Conservation (phyloP, 2,888 invertebrate genomes). For the Eupithecia dodoneata region DNA sequence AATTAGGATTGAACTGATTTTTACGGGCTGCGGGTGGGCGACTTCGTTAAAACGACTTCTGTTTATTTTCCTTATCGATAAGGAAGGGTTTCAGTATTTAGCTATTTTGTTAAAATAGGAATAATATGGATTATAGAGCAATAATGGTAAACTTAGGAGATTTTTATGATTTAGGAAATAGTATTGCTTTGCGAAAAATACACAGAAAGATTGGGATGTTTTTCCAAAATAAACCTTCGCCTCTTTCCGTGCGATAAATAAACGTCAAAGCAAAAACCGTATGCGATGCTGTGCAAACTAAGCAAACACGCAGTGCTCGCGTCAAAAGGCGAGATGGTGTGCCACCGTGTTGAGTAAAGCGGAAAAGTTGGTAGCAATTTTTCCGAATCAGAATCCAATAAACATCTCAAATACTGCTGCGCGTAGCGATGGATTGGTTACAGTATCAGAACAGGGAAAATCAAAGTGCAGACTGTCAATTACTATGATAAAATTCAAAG, state of each 20-base stretch:
- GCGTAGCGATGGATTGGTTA: neutral
- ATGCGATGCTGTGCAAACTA: constrained; percentile 47
- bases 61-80: constrained; percentile 26
- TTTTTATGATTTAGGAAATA: neutral
- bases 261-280: constrained; percentile 21
- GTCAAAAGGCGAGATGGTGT: constrained; percentile 65
- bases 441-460: neutral
- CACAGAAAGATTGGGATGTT: neutral
- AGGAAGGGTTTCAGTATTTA: neutral
- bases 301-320: constrained; percentile 56
- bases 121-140: neutral
- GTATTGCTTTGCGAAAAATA: neutral
- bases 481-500: neutral
- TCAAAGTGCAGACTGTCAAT: neutral
- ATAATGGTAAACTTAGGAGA: neutral
- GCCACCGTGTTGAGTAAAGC: constrained; percentile 53
- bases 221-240: neutral
- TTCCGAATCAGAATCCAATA: neutral
- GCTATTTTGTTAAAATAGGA: neutral
- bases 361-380: neutral
- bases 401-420: neutral
- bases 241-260: constrained; percentile 11
- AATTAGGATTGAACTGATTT: constrained; percentile 66
- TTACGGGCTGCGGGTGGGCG: constrained; percentile 58
- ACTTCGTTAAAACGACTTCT: constrained; percentile 60